Evolutionary conservation across 2,888 invertebrate genomes (phyloP), one percentile per base, ranked within the genome.

Genomic region (Cephus spinipes): DNA sequence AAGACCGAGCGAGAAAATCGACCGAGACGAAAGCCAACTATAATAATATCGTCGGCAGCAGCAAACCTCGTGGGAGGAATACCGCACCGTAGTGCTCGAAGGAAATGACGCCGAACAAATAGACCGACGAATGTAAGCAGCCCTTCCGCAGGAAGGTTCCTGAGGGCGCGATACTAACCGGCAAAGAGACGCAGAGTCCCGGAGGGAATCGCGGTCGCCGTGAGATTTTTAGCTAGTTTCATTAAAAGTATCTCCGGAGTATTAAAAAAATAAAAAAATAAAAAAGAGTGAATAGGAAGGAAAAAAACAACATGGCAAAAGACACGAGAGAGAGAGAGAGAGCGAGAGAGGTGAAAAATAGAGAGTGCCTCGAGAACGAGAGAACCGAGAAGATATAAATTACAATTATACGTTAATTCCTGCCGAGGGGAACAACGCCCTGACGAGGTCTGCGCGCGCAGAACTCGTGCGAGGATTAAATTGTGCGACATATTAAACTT

Each of bases 141-240:
- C 55, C 55, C 55, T 55, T 55, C 55, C 55, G 55, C 55, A 55
- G 55, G 55, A 55, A 55, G 55, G 55, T 55, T 55, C 55, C 55
- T 55, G 23, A 55, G 55, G 55, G 55, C 55, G 55, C 55, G 55
- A 55, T 55, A 55, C 55, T 55, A 33, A 71, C 71, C 71, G 15
- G 71, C 31, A 23, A 71, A 71, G 33, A 71, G 33, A 71, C 32
- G 31, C 71, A 3, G 71, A 32, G 33, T 15, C 71, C 32, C 32
- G 71, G 0, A 1, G 71, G 71, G 32, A 71, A 23, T 55, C 23
- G 23, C 55, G 55, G 55, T 23, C 23, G 55, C 23, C 23, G 74
- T 30, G 74, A 74, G 74, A 74, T 74, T 74, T 74, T 74, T 34
- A 35, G 12, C 74, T 74, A 74, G 74, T 74, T 74, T 74, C 74